Percentiles rank a stretch among this genome's conserved stretches.
These are phyloP conservation scores for Rissa tridactyla DNA, from an alignment of 2,113 vertebrate species.

Conservation along the genomic window DNA sequence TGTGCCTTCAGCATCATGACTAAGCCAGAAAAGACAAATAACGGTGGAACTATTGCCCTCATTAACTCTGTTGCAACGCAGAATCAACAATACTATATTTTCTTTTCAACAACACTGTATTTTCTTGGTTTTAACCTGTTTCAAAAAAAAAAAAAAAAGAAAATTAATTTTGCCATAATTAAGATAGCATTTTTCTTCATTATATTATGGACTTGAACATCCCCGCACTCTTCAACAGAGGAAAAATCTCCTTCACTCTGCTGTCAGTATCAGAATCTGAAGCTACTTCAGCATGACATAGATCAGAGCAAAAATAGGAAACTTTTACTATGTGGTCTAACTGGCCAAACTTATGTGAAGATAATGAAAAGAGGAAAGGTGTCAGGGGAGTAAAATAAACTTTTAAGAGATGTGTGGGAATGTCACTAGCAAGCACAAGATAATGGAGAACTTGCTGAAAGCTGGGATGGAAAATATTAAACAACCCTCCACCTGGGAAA, in stretches of 20 bases:
- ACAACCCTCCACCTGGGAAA: neutral
- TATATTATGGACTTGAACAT: neutral
- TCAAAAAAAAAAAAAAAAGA: neutral
- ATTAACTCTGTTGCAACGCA: neutral
- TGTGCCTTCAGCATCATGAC: neutral
- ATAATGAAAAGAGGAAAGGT: neutral
- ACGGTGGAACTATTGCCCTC: neutral
- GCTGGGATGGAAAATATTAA: neutral
- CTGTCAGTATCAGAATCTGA: neutral
- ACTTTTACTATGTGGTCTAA: neutral
- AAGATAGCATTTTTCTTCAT: neutral
- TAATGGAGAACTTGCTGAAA: neutral
- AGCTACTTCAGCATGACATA: neutral
- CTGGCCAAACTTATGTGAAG: neutral
- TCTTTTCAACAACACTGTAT: neutral
- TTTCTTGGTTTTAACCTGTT: neutral
- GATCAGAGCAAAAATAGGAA: neutral
- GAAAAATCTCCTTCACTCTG: neutral
- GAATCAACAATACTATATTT: neutral
- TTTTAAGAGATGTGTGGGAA: slow-evolving; percentile 1
- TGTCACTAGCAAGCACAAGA: neutral
- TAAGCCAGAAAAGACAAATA: neutral
- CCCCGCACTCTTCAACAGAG: neutral
- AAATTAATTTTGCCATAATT: neutral
- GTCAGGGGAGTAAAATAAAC: neutral